These are phyloP conservation scores for Myzus persicae DNA, from an alignment of 1,140 invertebrate genomes.

Conservation along the genomic window DNA sequence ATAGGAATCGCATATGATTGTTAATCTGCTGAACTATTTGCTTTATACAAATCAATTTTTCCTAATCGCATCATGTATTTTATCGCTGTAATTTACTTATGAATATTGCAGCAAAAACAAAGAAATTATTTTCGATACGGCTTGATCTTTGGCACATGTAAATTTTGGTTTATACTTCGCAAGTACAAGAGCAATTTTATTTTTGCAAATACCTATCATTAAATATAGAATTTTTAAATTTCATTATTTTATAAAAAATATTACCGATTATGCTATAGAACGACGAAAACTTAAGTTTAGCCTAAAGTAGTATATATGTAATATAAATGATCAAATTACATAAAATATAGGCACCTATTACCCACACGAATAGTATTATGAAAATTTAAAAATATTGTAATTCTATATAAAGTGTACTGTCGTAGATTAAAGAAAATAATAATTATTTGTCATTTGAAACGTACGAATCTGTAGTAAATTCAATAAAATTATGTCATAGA, in stretches of 20 bases:
- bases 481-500: neutral
- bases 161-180: neutral
- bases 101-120: neutral
- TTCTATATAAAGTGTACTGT: neutral
- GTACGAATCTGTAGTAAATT: neutral
- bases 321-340: conserved; percentile 8
- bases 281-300: neutral
- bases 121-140: neutral
- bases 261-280: neutral
- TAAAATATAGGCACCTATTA: neutral
- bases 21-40: conserved; percentile 18
- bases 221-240: neutral
- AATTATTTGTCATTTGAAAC: neutral
- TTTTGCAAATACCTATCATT: neutral
- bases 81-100: neutral
- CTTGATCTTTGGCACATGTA: neutral
- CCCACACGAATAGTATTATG: neutral
- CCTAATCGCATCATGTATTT: neutral
- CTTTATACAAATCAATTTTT: neutral
- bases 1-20: neutral
- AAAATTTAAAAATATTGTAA: neutral
- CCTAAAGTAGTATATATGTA: neutral
- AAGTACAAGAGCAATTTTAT: neutral
- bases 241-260: neutral
- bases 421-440: neutral